phyloP scores from a whole-genome alignment of 2,797 vertebrate species.

The Pampus argenteus region DNA sequence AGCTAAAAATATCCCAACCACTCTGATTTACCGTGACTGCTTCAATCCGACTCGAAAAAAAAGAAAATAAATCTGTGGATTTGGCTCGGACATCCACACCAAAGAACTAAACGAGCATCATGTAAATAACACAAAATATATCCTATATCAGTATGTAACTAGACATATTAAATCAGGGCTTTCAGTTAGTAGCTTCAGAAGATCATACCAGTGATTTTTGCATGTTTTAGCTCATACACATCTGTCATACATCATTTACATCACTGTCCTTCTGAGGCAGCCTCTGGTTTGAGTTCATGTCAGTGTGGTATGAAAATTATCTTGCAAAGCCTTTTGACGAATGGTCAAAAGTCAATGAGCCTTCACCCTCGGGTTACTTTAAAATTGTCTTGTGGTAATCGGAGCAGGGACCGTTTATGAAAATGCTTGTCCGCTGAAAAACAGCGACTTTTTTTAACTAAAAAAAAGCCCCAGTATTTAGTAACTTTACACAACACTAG shows the following conservation, averaged over 20 bases:
- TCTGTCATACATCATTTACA: constrained; percentile 5
- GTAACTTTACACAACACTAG: background rate
- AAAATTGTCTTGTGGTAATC: constrained; percentile 26
- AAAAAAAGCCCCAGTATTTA: background rate
- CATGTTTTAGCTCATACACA: constrained; percentile 10
- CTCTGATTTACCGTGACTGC: background rate
- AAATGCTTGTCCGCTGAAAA: constrained; percentile 3
- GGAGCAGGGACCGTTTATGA: background rate
- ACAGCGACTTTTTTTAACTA: background rate
- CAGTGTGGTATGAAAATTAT: constrained; percentile 30
- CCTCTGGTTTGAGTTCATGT: background rate
- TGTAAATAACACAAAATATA: background rate
- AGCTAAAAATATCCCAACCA: background rate
- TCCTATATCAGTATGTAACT: background rate
- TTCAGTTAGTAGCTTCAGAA: background rate
- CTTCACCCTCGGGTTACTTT: constrained; percentile 10
- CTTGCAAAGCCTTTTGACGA: constrained; percentile 24
- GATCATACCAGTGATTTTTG: background rate
- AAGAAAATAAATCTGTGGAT: no score
- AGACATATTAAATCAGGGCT: background rate
- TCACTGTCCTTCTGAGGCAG: background rate
- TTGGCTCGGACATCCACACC: background rate
- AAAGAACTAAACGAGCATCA: background rate
- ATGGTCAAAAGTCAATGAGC: constrained; percentile 19
- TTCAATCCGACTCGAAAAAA: background rate